Evolutionary conservation across 2,113 vertebrate genomes (phyloP).

Genomic region (Phasianus colchicus): DNA sequence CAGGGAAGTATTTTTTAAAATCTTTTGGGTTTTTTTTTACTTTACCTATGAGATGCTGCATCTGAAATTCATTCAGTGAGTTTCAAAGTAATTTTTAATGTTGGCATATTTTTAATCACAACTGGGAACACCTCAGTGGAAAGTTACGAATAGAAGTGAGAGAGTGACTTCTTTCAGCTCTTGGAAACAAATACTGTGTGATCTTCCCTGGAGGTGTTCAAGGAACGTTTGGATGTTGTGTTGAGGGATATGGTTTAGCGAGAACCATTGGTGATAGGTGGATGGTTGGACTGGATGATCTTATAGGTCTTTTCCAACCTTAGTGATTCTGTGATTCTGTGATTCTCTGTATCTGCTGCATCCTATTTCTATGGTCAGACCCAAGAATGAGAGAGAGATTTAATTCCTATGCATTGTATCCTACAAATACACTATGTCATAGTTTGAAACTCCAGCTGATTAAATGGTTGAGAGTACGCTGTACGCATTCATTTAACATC

Average conservation of each 20-base stretch:
- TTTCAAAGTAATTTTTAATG: constrained; percentile 46
- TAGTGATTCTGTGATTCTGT: too few species aligned
- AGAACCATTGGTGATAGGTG: too few species aligned
- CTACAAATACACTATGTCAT: neutral
- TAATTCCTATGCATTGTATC: neutral
- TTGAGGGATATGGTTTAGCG: too few species aligned
- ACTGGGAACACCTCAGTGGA: constrained; percentile 41
- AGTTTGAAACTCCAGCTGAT: neutral
- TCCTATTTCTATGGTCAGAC: neutral
- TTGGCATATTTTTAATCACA: constrained; percentile 54
- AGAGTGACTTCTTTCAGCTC: constrained; percentile 52
- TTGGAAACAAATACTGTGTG: constrained; percentile 4
- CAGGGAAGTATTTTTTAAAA: constrained; percentile 1
- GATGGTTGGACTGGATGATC: too few species aligned
- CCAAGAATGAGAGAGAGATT: constrained; percentile 9
- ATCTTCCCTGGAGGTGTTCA: too few species aligned
- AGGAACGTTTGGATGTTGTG: too few species aligned
- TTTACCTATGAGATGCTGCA: constrained; percentile 18
- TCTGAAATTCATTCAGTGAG: constrained; percentile 37
- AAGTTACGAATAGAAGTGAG: constrained; percentile 34
- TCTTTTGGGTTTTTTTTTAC: constrained; percentile 39
- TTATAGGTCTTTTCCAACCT: too few species aligned
- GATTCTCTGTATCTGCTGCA: neutral
- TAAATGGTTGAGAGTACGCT: neutral
- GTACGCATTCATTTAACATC: neutral